Conservation (phyloP, 2,888 invertebrate genomes). For the Pimpla rufipes region DNA sequence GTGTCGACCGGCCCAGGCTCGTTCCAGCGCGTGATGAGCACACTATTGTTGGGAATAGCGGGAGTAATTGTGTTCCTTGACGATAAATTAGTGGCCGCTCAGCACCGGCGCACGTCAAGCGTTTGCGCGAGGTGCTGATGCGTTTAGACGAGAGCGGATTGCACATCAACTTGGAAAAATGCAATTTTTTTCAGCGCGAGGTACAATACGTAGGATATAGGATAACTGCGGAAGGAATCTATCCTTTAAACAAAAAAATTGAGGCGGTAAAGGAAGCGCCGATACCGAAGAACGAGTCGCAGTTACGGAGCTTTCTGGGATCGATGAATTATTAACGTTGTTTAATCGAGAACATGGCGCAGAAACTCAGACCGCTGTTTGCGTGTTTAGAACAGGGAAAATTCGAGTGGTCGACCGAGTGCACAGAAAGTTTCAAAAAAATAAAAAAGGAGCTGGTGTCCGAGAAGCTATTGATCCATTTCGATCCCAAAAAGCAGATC, state of each 20-base stretch:
- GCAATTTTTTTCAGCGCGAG: neutral
- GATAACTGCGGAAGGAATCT: constrained; percentile 16
- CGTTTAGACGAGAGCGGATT: constrained; percentile 12
- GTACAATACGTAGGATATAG: constrained; percentile 18
- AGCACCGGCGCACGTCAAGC: constrained; percentile 23
- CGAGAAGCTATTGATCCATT: neutral
- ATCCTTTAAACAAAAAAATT: neutral
- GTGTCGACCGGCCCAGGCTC: constrained; percentile 26
- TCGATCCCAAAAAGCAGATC: neutral
- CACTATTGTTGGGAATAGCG: constrained; percentile 17
- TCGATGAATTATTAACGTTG: neutral
- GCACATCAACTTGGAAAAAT: neutral
- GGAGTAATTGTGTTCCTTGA: constrained; percentile 36
- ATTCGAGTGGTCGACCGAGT: neutral
- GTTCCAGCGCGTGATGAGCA: constrained; percentile 19
- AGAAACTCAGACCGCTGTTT: neutral
- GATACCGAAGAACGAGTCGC: constrained; percentile 47
- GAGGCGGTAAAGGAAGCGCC: constrained; percentile 20
- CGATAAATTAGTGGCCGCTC: constrained; percentile 29
- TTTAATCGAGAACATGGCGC: neutral
- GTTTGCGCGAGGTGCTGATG: constrained; percentile 9
- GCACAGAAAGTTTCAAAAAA: neutral
- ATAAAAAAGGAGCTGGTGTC: neutral
- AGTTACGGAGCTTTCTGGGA: neutral
- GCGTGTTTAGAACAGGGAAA: neutral